Evolutionary conservation across 2,888 invertebrate genomes (phyloP).

Genomic region (Drosophila lutescens): DNA sequence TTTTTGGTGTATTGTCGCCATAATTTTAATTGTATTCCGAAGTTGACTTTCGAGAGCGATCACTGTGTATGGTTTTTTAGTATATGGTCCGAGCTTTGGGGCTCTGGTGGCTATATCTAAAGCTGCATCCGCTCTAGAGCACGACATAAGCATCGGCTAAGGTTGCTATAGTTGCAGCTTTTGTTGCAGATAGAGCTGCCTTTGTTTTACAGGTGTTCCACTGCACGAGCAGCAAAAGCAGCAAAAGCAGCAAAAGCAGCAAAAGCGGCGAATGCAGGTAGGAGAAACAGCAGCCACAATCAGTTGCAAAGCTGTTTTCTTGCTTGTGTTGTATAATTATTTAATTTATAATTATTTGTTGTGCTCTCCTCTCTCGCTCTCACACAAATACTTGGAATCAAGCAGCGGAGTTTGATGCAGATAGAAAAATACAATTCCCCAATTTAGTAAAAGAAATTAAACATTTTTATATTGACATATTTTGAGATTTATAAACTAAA

Average conservation of each 20-base stretch:
- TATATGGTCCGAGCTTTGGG: slow-evolving; percentile 10
- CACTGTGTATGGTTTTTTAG: slow-evolving; percentile 2
- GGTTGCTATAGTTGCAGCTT: slow-evolving; percentile 18
- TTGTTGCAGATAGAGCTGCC: slow-evolving; percentile 58
- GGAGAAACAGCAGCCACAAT: slow-evolving; percentile 42
- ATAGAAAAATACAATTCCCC: background rate
- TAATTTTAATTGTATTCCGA: slow-evolving; percentile 27
- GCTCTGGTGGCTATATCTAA: slow-evolving; percentile 3
- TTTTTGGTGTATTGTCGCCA: slow-evolving; percentile 10
- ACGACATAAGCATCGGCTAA: slow-evolving; percentile 52
- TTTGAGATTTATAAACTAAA: no score
- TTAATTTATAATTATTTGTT: slow-evolving; percentile 73
- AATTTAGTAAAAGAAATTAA: no score
- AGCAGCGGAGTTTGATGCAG: slow-evolving; percentile 26
- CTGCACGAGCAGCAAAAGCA: slow-evolving; percentile 59
- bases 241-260: background rate
- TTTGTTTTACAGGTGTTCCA: slow-evolving; percentile 77
- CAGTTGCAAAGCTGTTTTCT: slow-evolving; percentile 60
- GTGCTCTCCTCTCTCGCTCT: slow-evolving; percentile 41
- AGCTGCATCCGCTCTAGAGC: slow-evolving; percentile 64
- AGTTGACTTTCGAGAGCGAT: slow-evolving; percentile 10
- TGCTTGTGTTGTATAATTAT: slow-evolving; percentile 77
- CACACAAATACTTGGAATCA: slow-evolving; percentile 7
- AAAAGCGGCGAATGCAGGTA: slow-evolving; percentile 15
- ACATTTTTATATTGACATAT: no score